Evolutionary conservation across 2,888 invertebrate genomes (phyloP).

Genomic region (Andrena bucephala): DNA sequence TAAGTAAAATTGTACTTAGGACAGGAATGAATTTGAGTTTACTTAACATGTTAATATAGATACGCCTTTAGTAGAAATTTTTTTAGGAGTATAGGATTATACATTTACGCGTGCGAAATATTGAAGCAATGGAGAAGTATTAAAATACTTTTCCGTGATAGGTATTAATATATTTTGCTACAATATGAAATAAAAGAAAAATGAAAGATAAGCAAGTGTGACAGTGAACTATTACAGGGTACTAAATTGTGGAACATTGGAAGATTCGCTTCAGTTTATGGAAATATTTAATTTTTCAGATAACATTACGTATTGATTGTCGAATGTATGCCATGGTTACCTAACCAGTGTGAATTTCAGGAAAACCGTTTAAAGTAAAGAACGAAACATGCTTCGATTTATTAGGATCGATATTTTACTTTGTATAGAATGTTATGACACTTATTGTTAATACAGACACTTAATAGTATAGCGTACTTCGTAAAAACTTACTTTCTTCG

Average conservation of each 20-base stretch:
- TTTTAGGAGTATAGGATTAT: no score
- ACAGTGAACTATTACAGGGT: not conserved
- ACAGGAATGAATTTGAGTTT: no score
- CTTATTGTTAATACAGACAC: not conserved
- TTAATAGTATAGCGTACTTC: not conserved
- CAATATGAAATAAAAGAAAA: not conserved
- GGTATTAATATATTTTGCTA: not conserved
- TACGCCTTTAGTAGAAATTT: no score
- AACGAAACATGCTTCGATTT: not conserved
- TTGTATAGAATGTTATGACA: not conserved
- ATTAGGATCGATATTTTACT: not conserved
- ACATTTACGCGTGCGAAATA: not conserved
- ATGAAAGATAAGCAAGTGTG: not conserved
- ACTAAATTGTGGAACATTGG: not conserved
- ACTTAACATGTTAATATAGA: no score
- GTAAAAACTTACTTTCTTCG: constrained; percentile 32
- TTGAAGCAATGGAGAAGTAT: not conserved
- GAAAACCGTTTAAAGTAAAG: not conserved
- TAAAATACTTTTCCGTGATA: not conserved
- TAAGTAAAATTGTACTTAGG: no score
- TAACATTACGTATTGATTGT: constrained; percentile 24
- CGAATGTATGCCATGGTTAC: constrained; percentile 13
- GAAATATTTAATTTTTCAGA: constrained; percentile 3
- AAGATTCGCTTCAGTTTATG: constrained; percentile 5
- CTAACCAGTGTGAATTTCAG: constrained; percentile 26